Evolutionary conservation across 2,888 invertebrate genomes (phyloP), one percentile per base, ranked within the genome.

Genomic region (Cotesia congregata): DNA sequence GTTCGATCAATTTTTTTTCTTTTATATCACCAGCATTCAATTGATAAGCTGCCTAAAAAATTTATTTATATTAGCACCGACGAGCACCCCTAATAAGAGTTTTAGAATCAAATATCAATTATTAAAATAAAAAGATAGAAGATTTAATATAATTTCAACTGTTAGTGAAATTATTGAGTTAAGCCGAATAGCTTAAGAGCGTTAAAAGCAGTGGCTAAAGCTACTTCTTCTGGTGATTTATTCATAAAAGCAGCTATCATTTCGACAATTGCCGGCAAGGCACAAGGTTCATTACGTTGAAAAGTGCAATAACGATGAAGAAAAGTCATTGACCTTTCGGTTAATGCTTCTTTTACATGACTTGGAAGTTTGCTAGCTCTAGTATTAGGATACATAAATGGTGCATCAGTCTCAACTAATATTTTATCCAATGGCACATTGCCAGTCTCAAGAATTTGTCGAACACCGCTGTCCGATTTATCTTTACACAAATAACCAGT

Each of bases 331-430:
- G 96, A 95, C 87, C 96, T 93, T 90, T 96, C 95, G 38, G 97
- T 96, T 78, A 97, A 91, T 79, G 94, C 94, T 87, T 95, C 95
- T 91, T 97, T 97, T 20, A 98, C 95, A 86, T 96, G 94, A 83
- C 94, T 90, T 67, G 97, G 96, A 86, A 98, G 90, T 90, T 98
- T 98, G 41, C 97, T 97, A 79, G 97, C 97, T 86, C 97, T 92
- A 80, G 96, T 96, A 90, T 98, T 97, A 1, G 98, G 97, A 89
- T 96, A 98, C 97, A 98, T 97, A 87, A 97, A 98, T 1, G 98
- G 98, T 0, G 97, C 95, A 90, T 98, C 98, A 0, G 97, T 97
- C 90, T 98, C 97, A 5, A 98, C 94, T 77, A 98, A 90, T 83
- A 98, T 90, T 87, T 94, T 93, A 84, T 98, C 97, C 82, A 98